Percentiles rank a stretch among this genome's conserved stretches.
These are phyloP conservation scores for Colostygia pectinataria DNA, from an alignment of 2,888 invertebrate genomes.

Conservation along the genomic window DNA sequence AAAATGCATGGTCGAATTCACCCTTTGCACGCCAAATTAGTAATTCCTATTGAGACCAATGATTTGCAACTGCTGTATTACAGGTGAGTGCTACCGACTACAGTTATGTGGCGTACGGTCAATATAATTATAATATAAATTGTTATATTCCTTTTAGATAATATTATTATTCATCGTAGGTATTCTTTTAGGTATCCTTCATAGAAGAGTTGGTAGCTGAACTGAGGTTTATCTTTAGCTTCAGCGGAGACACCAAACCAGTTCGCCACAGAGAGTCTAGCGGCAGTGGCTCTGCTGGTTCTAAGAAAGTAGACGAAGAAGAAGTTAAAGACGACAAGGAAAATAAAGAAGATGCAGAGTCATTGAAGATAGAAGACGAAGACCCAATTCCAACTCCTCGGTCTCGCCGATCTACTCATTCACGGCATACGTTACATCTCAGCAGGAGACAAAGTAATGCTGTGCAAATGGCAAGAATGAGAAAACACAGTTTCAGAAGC, in stretches of 20 bases:
- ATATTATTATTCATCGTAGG: conserved; percentile 24
- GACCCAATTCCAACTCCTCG: conserved; percentile 59
- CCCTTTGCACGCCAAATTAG: conserved; percentile 19
- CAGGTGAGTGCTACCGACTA: conserved; percentile 17
- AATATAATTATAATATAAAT: too few species aligned
- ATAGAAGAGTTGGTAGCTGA: conserved; percentile 87
- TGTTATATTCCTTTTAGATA: too few species aligned
- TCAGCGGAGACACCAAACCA: conserved; percentile 87
- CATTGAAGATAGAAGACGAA: conserved; percentile 45
- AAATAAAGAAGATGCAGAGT: conserved; percentile 47
- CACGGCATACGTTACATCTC: conserved; percentile 60
- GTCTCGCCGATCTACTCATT: conserved; percentile 64
- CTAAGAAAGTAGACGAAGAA: conserved; percentile 46
- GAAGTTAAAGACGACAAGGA: conserved; percentile 41
- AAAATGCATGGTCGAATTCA: conserved; percentile 33
- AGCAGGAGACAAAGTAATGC: conserved; percentile 73
- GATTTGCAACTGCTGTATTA: conserved; percentile 15
- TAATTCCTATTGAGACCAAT: conserved; percentile 17
- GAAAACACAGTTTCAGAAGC: conserved; percentile 58
- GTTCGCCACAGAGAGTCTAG: conserved; percentile 78
- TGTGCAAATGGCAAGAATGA: conserved; percentile 66
- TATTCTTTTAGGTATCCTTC: conserved; percentile 81
- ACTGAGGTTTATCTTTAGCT: conserved; percentile 87
- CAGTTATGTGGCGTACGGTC: too few species aligned
- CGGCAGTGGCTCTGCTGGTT: conserved; percentile 57